Conservation (phyloP, 2,797 vertebrate species). For the Hybognathus amarus region DNA sequence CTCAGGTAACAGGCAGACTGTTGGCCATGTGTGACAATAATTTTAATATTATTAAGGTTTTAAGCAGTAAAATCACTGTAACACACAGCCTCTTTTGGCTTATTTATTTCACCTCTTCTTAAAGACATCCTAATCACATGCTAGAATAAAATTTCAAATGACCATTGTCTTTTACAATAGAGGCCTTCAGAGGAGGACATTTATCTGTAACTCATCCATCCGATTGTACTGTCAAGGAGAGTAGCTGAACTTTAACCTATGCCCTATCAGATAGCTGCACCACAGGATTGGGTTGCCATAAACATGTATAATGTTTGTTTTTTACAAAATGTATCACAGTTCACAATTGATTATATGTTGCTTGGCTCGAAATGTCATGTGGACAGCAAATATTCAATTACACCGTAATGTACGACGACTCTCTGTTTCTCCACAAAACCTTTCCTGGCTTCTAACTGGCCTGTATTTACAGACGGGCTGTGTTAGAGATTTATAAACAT, state of each 20-base stretch:
- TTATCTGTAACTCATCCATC: conserved; percentile 46
- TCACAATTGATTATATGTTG: conserved; percentile 51
- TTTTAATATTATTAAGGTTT: not conserved
- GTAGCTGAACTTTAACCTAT: conserved; percentile 53
- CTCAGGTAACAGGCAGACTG: not conserved
- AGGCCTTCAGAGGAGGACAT: conserved; percentile 40
- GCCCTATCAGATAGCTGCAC: conserved; percentile 48
- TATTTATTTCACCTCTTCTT: not conserved
- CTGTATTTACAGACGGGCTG: conserved; percentile 39
- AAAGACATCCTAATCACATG: not conserved
- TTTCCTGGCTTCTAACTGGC: conserved; percentile 37
- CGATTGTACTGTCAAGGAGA: conserved; percentile 53
- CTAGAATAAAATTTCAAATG: not conserved
- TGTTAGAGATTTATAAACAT: conserved; percentile 54
- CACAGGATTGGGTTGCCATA: conserved; percentile 52
- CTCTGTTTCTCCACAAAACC: conserved; percentile 27
- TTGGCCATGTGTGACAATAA: not conserved
- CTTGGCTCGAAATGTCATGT: conserved; percentile 36
- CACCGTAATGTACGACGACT: conserved; percentile 42
- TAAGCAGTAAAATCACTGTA: not conserved
- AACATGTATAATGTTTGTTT: conserved; percentile 37
- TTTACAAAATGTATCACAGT: conserved; percentile 26
- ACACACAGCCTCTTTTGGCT: not conserved
- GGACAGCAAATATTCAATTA: conserved; percentile 48
- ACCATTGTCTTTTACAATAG: conserved; percentile 18